Percentiles rank a stretch among this genome's conserved stretches.
phyloP scores from a whole-genome alignment of 2,888 invertebrate genomes.

The Diogma glabrata region DNA sequence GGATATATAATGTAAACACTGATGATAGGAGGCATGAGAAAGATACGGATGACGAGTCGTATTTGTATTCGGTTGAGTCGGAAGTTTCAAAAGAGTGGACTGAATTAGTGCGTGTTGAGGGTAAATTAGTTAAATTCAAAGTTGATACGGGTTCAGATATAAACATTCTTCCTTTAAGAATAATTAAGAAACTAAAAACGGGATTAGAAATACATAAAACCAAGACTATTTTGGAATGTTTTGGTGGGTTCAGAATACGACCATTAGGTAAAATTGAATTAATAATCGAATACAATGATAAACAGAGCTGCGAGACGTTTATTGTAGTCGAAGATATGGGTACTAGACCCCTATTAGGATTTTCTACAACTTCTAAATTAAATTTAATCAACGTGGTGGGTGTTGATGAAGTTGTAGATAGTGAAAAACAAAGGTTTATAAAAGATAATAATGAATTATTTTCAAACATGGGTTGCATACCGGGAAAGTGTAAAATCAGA shows the following conservation, averaged over 20 bases:
- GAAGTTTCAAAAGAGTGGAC: not conserved
- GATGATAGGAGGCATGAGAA: not conserved
- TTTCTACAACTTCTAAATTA: too few relatives aligned
- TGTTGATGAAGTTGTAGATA: too few relatives aligned
- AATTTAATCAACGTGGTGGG: too few relatives aligned
- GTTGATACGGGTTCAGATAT: not conserved
- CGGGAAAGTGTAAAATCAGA: too few relatives aligned
- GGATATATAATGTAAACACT: not conserved
- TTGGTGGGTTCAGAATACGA: not conserved
- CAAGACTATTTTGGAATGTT: not conserved
- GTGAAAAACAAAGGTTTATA: too few relatives aligned
- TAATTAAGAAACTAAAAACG: not conserved
- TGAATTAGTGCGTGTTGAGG: not conserved
- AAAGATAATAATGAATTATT: too few relatives aligned
- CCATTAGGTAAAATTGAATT: not conserved
- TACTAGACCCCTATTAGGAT: too few relatives aligned
- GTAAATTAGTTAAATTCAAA: conserved; percentile 1
- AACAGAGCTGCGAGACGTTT: too few relatives aligned
- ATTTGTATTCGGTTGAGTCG: not conserved
- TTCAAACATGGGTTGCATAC: too few relatives aligned
- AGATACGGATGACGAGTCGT: not conserved
- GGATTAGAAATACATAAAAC: not conserved
- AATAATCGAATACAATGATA: too few relatives aligned
- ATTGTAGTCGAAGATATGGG: too few relatives aligned
- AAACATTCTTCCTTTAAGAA: not conserved